A percentile compares a stretch with the other conserved stretches of the same genome.
Conservation (phyloP, 1,140 invertebrate genomes). For the Trichogramma pretiosum region DNA sequence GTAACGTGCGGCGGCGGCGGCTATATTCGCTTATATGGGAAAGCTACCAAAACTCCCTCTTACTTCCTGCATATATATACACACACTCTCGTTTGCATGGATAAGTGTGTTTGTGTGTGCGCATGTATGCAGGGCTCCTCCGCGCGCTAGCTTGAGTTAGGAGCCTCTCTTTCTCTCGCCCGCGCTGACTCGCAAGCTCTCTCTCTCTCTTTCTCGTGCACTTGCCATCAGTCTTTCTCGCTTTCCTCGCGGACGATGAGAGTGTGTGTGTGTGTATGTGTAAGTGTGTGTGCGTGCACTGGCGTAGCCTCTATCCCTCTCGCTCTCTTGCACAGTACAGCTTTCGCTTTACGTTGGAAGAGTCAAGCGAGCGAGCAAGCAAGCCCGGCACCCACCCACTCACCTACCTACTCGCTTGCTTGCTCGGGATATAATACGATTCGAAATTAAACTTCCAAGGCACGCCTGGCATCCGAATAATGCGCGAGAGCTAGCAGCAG, state of each 20-base stretch:
- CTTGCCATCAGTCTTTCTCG: conserved; percentile 13
- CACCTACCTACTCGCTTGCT: conserved; percentile 1
- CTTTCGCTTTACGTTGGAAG: no score
- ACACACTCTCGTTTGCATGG: conserved; percentile 3
- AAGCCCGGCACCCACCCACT: not conserved
- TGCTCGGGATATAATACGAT: conserved; percentile 36
- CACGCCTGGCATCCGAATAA: conserved; percentile 40
- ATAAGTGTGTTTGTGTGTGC: not conserved
- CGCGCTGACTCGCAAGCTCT: not conserved
- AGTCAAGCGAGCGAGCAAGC: no score
- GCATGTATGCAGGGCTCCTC: conserved; percentile 5
- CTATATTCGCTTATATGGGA: no score
- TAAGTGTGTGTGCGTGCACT: not conserved
- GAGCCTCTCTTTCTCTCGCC: conserved; percentile 12
- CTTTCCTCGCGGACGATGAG: conserved; percentile 5
- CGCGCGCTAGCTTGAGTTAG: conserved; percentile 4
- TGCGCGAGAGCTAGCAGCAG: no score
- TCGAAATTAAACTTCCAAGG: conserved; percentile 41
- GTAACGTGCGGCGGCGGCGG: no score
- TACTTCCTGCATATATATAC: no score
- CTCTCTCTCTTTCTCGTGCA: conserved; percentile 16
- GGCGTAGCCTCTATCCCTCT: not conserved
- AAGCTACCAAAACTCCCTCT: no score
- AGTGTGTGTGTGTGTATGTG: no score
- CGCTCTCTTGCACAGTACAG: no score